phyloP scores from a whole-genome alignment of 2,888 invertebrate species.

The Incurvaria masculella region DNA sequence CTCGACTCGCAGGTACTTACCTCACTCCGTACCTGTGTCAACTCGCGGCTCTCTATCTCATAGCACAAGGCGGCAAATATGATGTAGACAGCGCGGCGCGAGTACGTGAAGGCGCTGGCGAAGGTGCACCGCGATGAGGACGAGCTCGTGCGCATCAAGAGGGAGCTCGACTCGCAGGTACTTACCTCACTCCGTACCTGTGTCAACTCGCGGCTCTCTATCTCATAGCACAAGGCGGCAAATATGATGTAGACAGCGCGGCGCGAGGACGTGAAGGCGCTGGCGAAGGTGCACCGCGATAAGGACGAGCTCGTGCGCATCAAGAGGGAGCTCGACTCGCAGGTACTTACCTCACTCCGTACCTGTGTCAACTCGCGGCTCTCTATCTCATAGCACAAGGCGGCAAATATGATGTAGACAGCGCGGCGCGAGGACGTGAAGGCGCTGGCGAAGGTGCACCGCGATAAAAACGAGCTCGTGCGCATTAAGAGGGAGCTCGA shows the following conservation, averaged over 20 bases:
- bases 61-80: too few species aligned
- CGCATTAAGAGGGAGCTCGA: constrained; percentile 82
- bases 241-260: constrained; percentile 81
- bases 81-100: constrained; percentile 80
- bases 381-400: too few species aligned
- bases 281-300: constrained; percentile 85
- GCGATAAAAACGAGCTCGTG: constrained; percentile 87
- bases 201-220: too few species aligned
- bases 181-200: constrained; percentile 22
- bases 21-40: constrained; percentile 24
- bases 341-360: too few species aligned
- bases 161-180: constrained; percentile 67
- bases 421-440: constrained; percentile 87
- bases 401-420: too few species aligned
- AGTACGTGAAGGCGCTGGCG: constrained; percentile 83
- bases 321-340: constrained; percentile 73
- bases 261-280: constrained; percentile 82
- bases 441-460: constrained; percentile 78
- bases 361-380: too few species aligned
- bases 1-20: constrained; percentile 53
- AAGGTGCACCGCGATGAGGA: constrained; percentile 89
- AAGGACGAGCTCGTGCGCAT: constrained; percentile 86
- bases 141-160: constrained; percentile 81
- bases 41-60: too few species aligned
- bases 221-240: too few species aligned